Evolutionary conservation across 1,140 invertebrate species (phyloP).

Genomic region (Caerostris darwini): DNA sequence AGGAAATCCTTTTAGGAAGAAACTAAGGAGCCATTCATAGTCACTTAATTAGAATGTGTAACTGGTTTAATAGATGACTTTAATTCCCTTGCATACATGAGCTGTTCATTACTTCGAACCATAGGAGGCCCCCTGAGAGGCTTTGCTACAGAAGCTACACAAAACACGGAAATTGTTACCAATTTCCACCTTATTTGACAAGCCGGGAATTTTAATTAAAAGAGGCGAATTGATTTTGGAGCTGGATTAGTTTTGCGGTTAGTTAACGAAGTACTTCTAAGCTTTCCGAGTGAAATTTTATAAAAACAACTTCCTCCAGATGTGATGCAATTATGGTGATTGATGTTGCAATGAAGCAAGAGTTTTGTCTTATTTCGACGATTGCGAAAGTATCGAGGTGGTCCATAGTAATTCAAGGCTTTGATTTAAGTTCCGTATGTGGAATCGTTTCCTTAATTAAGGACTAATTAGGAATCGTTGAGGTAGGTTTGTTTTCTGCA

Average conservation of each 20-base stretch:
- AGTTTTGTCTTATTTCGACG: constrained; percentile 17
- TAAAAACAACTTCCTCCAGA: neutral
- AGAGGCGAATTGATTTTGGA: constrained; percentile 61
- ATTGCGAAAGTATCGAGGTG: neutral
- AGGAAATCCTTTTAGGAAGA: constrained; percentile 39
- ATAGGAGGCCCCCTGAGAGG: constrained; percentile 34
- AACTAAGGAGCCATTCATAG: constrained; percentile 64
- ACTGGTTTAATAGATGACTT: constrained; percentile 74
- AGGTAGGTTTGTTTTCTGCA: neutral
- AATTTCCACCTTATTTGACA: constrained; percentile 66
- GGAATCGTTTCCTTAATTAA: neutral
- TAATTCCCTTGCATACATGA: constrained; percentile 54
- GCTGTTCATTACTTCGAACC: constrained; percentile 68
- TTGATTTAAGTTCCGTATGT: neutral
- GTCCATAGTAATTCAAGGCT: neutral
- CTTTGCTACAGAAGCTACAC: constrained; percentile 13
- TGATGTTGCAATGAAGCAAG: neutral
- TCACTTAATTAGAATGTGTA: constrained; percentile 73
- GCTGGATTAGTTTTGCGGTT: constrained; percentile 52
- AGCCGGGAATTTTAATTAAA: constrained; percentile 71
- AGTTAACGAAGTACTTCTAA: constrained; percentile 35
- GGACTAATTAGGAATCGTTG: constrained; percentile 17
- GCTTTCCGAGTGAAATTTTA: constrained; percentile 45
- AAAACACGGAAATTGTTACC: constrained; percentile 67
- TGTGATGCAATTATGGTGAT: constrained; percentile 38